Percentiles rank a stretch among this genome's conserved stretches.
These are phyloP conservation scores for Odocoileus hemionus DNA, from an alignment of 2,113 vertebrate species.

Conservation along the genomic window DNA sequence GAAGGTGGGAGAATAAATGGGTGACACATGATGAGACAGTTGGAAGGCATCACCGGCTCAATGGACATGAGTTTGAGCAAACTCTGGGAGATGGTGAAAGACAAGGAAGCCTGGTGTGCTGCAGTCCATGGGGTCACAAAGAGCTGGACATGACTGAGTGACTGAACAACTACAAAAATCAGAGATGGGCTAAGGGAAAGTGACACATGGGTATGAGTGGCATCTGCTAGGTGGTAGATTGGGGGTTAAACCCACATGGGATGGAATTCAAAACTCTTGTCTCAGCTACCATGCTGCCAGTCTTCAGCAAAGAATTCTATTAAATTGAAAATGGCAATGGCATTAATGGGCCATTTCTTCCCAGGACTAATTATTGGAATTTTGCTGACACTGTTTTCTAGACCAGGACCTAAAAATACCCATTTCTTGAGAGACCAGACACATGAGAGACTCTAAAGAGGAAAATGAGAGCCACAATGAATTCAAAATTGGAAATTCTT, in stretches of 20 bases:
- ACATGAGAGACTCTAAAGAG: background rate
- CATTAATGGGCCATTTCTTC: background rate
- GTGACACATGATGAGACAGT: background rate
- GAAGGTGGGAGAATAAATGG: background rate
- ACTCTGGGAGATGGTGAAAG: background rate
- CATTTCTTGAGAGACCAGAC: constrained; percentile 16
- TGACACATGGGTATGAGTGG: background rate
- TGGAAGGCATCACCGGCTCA: background rate
- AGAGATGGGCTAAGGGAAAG: background rate
- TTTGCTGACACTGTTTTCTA: background rate
- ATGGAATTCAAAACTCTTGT: background rate
- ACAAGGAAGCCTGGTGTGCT: background rate
- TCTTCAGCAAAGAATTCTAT: background rate
- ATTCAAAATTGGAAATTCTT: constrained; percentile 9
- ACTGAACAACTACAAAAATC: background rate
- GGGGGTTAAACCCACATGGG: background rate
- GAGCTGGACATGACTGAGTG: background rate
- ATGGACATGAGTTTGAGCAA: background rate
- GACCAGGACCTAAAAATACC: constrained; percentile 24
- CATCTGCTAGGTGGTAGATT: background rate
- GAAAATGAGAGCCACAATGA: background rate
- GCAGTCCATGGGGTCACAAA: background rate
- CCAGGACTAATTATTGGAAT: constrained; percentile 33
- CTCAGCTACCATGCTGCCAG: background rate
- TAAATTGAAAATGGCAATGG: background rate